Evolutionary conservation across 2,113 vertebrate genomes (phyloP), one percentile per base, ranked within the genome.

Genomic region (Balaeniceps rex): DNA sequence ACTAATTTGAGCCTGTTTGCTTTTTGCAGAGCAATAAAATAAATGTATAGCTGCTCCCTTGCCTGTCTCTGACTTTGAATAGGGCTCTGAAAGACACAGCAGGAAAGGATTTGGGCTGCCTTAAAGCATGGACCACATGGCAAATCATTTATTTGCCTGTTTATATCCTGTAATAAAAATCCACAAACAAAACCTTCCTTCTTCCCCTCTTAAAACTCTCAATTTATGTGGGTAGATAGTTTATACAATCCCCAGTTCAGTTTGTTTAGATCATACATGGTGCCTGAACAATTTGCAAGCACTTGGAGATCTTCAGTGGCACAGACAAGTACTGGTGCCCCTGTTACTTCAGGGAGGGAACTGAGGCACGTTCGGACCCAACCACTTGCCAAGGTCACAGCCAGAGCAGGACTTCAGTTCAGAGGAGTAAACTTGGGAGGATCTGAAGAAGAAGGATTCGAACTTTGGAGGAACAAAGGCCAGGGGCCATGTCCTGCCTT

Each of bases 121-220:
- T 94, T 90, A 65, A 93, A 94, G 29, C 89, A 44, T 0, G 6
- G 85, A 38, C 64, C 89, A 86, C 91, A 70, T 88, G 89, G 55
- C 34, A 83, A 90, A 86, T 90, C 88, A 91, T 95, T 95, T 94
- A 95, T 96, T 94, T 95, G 70, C 71, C 82, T 94, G 71, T 90
- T 96, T 97, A 83, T 88, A 57, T 71, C 75, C 89, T 60, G 87
- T 52, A 93, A 91, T 90, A 95, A 97, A 87, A 92, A 86, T 54
- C 86, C 58, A 83, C 84, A 95, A 94, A 93, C 89, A 95, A 95
- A 95, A 51, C 58, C 51, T 83, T 96, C 58, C 55, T 82, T 58
- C 47, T 91, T 69, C 63, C 54, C 33, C 69, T 88, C 66, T 91
- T 80, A 91, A 89, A 96, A 55, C 26, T 40, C 84, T 83, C n/a